Evolutionary conservation across 1,140 invertebrate species (phyloP).

Genomic region (Achatina immaculata): DNA sequence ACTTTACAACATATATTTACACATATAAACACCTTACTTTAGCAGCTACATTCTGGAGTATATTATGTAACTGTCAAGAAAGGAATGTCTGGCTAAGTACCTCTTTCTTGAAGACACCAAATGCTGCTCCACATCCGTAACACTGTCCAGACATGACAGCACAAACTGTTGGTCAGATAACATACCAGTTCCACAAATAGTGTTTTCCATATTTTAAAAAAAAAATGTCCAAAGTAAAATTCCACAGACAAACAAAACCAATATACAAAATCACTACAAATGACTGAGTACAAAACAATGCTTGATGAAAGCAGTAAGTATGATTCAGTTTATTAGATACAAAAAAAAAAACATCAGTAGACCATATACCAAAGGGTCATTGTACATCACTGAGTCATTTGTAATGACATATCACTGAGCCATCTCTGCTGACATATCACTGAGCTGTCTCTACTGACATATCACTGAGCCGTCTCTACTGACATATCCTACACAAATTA

Average conservation of each 20-base stretch:
- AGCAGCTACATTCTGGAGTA: not conserved
- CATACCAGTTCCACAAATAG: not conserved
- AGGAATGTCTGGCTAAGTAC: too few relatives aligned
- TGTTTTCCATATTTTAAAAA: not conserved
- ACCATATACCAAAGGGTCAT: too few relatives aligned
- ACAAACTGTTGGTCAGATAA: not conserved
- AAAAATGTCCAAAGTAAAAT: not conserved
- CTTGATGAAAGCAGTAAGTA: too few relatives aligned
- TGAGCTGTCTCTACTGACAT: too few relatives aligned
- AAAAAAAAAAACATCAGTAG: too few relatives aligned
- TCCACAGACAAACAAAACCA: not conserved
- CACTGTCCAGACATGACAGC: constrained; percentile 32
- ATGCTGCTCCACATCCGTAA: constrained; percentile 28
- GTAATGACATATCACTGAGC: too few relatives aligned
- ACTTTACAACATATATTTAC: not conserved
- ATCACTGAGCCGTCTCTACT: too few relatives aligned
- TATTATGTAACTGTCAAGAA: not conserved
- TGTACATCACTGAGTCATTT: too few relatives aligned
- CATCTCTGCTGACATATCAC: too few relatives aligned
- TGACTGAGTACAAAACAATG: too few relatives aligned
- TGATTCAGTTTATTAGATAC: too few relatives aligned
- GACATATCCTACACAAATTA: too few relatives aligned
- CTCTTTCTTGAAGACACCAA: constrained; percentile 37
- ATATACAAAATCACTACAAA: not conserved
- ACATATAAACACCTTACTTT: not conserved